Base-by-base conservation (phyloP, 2,797 vertebrate genomes). In the Florisuga fusca region DNA sequence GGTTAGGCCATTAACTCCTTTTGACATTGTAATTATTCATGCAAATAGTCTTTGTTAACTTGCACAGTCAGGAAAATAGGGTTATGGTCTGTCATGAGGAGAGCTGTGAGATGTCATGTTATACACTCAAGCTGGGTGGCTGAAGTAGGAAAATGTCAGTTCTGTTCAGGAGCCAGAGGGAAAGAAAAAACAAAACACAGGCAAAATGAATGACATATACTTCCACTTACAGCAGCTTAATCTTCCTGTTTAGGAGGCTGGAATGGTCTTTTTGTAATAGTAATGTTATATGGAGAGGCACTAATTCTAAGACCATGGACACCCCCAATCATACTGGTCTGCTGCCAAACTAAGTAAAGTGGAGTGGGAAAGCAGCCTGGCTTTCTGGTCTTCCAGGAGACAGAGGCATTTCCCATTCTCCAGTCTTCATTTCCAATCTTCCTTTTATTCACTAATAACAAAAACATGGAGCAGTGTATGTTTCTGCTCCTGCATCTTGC, bases 401-500 rank as follows among this genome's bases (percentile, higher is more conserved):
- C 10, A 22, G 34, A 85, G 25, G 48, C 31, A 10, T 58, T 91
- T 59, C 48, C 57, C 18, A 22, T 50, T 89, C 26, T 71, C 18
- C 71, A 68, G 17, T 82, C 31, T 55, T 85, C 4, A 34, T 89
- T 82, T 79, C 41, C 33, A 25, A 53, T 46, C 51, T 45, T 82
- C 21, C 33, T 68, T 41, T 10, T 79, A 34, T 79, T 82, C n/a
- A 72, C 91, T 89, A 94, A 92, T 92, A 96, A 95, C 84, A 95
- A 83, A 96, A 93, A 75, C 83, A 77, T 76, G 75, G 95, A 96
- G 86, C 66, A 45, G 82, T 66, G 77, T 85, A 17, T 91, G 75
- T 93, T 93, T 92, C 90, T 96, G 89, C 89, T 95, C 74, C 50
- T 66, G 87, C 77, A 79, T 91, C 93, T 97, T 94, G 87, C 94